Evolutionary conservation across 92 coral and sea anemone genomes (phyloP).

Genomic region (Anthopleura xanthogrammica): DNA sequence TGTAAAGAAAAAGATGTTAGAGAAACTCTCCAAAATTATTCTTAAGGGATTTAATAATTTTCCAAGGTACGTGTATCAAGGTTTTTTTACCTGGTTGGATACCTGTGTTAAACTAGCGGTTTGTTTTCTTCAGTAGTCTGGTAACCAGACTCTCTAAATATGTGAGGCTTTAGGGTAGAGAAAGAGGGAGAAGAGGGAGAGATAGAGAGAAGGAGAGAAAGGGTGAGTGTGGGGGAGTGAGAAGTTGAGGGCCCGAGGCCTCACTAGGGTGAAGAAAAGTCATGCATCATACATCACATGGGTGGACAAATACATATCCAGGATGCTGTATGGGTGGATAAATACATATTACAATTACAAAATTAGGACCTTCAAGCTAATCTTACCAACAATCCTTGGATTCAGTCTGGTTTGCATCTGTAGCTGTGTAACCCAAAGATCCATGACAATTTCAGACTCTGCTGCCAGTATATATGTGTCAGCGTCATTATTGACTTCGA

Average conservation of each 20-base stretch:
- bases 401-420: slow-evolving; percentile 92
- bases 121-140: not conserved
- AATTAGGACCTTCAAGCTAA: not conserved
- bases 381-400: slow-evolving; percentile 83
- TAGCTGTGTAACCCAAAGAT: slow-evolving; percentile 93
- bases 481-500: slow-evolving; percentile 87
- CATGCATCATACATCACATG: too few species aligned
- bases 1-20: slow-evolving; percentile 24
- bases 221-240: too few species aligned
- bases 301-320: too few species aligned
- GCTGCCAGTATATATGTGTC: slow-evolving; percentile 78
- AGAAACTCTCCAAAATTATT: too few species aligned
- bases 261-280: not conserved
- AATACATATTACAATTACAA: not conserved
- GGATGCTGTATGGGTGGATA: not conserved
- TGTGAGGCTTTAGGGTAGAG: not conserved
- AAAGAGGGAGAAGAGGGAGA: not conserved
- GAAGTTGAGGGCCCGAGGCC: too few species aligned
- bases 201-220: not conserved
- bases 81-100: too few species aligned
- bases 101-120: too few species aligned
- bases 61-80: too few species aligned
- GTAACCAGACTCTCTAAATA: too few species aligned
- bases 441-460: slow-evolving; percentile 88
- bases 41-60: too few species aligned